Evolutionary conservation across 2,113 vertebrate genomes (phyloP), one percentile per base, ranked within the genome.

Genomic region (Andinoacara biseriatus): DNA sequence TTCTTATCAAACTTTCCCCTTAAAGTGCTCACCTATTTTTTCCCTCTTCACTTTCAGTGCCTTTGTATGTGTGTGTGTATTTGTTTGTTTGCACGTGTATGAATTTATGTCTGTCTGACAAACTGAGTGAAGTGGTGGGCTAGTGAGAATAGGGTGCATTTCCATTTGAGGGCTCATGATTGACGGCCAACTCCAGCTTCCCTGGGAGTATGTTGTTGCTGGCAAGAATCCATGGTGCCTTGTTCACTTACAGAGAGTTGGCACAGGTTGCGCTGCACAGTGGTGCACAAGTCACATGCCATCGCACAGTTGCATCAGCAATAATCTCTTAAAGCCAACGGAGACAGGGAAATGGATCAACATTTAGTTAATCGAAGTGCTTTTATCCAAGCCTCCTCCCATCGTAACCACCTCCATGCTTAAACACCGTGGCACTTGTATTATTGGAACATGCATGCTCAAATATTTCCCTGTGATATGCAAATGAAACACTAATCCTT

Each of bases 261-360:
- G 90, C 94, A 89, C 89, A 79, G 85, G 85, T 89, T 91, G 87
- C 87, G 81, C 89, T 86, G 59, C 90, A 87, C 89, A 58, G 89
- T 56, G 69, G 81, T 67, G 29, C 69, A 84, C 86, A 87, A 84
- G 89, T 91, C 74, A 62, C 86, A 85, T 93, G 91, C 90, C 87
- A 86, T 75, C 35, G 86, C 91, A 77, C 92, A 89, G 90, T 93
- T 94, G 94, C 94, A 87, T 94, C 93, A 93, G 93, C 92, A 92
- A 91, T 93, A 93, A 92, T 93, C 92, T 92, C 77, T 87, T 78
- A 84, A 89, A 92, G 86, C 88, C 91, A 90, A 90, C 56, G 59
- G 88, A 90, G 80, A 81, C 86, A 38, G 58, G 87, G 86, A 86
- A 91, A 91, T 46, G 88, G 86, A 89, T 88, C 90, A 81, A 75